phyloP scores from a whole-genome alignment of 2,888 invertebrate genomes.

The Ectobius pallidus region DNA sequence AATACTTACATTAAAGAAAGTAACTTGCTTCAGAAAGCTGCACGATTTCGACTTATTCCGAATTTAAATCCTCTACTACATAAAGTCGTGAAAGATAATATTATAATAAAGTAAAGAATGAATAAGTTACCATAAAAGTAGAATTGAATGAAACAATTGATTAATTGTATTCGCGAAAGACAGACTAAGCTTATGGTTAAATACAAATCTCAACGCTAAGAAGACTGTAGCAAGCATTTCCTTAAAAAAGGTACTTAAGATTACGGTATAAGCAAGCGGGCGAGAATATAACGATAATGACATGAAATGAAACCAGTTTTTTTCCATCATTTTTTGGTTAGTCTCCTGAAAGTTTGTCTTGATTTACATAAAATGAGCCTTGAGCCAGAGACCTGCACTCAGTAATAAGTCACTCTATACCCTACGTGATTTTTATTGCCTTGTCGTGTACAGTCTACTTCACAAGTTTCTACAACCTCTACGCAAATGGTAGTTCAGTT shows the following conservation, averaged over 20 bases:
- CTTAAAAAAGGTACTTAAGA: background rate
- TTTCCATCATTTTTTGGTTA: background rate
- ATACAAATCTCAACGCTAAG: no score
- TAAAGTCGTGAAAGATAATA: no score
- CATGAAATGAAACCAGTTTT: background rate
- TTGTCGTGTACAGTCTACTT: background rate
- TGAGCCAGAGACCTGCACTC: background rate
- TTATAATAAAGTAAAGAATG: no score
- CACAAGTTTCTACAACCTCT: background rate
- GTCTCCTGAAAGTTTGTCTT: background rate
- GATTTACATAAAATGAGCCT: background rate
- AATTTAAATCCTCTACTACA: no score
- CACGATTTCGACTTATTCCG: no score
- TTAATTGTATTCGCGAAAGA: no score
- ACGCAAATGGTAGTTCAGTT: background rate
- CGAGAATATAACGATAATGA: background rate
- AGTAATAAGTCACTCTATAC: background rate
- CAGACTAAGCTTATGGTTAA: no score
- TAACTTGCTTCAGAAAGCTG: no score
- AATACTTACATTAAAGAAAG: no score
- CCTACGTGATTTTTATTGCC: conserved; percentile 2
- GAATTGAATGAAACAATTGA: no score
- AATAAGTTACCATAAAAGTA: no score
- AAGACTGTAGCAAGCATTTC: no score
- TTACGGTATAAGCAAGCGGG: background rate